Conservation (phyloP, 2,888 invertebrate species). For the Adelognathus sp. region DNA sequence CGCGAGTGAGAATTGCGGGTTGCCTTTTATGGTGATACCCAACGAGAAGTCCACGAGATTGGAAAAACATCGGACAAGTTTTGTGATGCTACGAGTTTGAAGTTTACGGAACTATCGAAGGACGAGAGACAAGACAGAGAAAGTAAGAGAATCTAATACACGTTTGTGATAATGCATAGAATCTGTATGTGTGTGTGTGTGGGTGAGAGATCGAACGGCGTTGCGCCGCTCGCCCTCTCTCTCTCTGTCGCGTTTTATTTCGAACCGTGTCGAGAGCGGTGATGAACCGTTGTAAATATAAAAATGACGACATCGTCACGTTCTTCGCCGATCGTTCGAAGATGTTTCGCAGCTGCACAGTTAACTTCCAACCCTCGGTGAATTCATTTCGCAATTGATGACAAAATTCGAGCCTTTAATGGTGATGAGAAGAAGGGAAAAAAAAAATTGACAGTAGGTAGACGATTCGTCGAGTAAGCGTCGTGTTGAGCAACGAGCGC, state of each 20-base stretch:
- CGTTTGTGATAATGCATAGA: too few species aligned
- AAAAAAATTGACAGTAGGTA: background rate
- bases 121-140: slow-evolving; percentile 24
- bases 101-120: slow-evolving; percentile 62
- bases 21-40: slow-evolving; percentile 80
- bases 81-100: slow-evolving; percentile 70
- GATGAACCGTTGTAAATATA: slow-evolving; percentile 70
- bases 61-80: slow-evolving; percentile 55
- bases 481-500: slow-evolving; percentile 56
- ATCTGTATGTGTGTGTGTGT: background rate
- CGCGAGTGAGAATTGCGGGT: slow-evolving; percentile 69
- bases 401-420: slow-evolving; percentile 22
- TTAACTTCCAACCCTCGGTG: background rate
- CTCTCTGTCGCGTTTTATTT: slow-evolving; percentile 1
- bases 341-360: slow-evolving; percentile 10
- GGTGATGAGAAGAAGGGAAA: background rate
- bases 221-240: background rate
- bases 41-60: slow-evolving; percentile 56
- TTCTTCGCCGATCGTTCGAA: slow-evolving; percentile 15
- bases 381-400: background rate
- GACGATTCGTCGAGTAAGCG: slow-evolving; percentile 35
- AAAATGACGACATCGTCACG: slow-evolving; percentile 74
- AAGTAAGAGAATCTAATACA: slow-evolving; percentile 62
- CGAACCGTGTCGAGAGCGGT: slow-evolving; percentile 27
- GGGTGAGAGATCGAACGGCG: slow-evolving; percentile 3